Conservation (phyloP, 30 jellyfish, hydroid and myxozoan species). For the Phacellophora camtschatica region DNA sequence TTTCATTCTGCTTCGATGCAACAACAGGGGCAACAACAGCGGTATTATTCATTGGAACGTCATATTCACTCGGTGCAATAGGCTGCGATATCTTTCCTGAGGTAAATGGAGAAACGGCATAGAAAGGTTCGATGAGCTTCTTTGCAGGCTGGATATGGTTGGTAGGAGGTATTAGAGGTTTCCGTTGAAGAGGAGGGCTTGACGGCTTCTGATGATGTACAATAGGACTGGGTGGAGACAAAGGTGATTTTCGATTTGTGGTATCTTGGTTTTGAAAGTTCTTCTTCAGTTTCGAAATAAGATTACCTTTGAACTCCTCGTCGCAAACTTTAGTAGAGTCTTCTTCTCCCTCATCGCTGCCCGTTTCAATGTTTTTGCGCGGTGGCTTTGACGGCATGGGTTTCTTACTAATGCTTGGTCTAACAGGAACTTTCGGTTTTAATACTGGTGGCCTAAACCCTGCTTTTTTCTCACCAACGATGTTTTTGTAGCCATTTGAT, state of each 20-base stretch:
- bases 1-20: neutral
- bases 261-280: slow-evolving; percentile 23
- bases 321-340: neutral
- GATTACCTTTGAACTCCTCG: neutral
- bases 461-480: neutral
- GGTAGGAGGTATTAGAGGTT: neutral
- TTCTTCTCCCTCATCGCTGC: neutral
- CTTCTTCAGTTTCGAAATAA: slow-evolving; percentile 65
- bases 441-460: neutral
- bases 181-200: neutral
- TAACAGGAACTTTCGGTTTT: slow-evolving; percentile 3
- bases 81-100: slow-evolving; percentile 1
- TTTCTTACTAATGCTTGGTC: slow-evolving; percentile 19
- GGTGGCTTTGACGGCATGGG: slow-evolving; percentile 53
- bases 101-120: slow-evolving; percentile 48
- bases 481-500: neutral
- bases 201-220: no score
- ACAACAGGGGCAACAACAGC: neutral
- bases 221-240: neutral
- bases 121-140: slow-evolving; percentile 40
- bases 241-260: neutral
- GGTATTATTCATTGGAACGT: slow-evolving; percentile 40
- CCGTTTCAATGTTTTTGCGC: neutral
- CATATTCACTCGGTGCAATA: slow-evolving; percentile 41
- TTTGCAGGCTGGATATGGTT: slow-evolving; percentile 12